phyloP scores from a whole-genome alignment of 2,797 vertebrate genomes.

The Smutsia temminckii region DNA sequence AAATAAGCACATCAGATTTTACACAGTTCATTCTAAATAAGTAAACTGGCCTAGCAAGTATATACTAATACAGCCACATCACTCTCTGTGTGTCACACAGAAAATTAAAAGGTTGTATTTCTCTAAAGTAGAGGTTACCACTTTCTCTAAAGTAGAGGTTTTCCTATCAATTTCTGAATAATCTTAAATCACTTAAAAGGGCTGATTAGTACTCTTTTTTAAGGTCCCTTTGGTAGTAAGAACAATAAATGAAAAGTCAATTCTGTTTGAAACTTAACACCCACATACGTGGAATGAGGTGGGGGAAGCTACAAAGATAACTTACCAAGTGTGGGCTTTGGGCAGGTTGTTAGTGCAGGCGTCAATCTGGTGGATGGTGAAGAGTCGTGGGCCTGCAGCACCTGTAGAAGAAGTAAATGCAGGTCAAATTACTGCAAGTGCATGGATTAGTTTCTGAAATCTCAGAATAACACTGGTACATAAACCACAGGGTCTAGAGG shows the following conservation, averaged over 20 bases:
- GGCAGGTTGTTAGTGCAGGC: slow-evolving; percentile 96
- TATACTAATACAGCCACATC: neutral
- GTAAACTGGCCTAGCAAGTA: neutral
- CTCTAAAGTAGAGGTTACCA: neutral
- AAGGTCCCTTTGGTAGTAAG: neutral
- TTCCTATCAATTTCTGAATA: slow-evolving; percentile 29
- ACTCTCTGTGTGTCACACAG: neutral
- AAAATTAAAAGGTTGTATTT: neutral
- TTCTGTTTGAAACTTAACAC: slow-evolving; percentile 1
- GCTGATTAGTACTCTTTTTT: neutral
- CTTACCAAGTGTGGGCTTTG: slow-evolving; percentile 98
- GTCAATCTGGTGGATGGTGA: slow-evolving; percentile 98
- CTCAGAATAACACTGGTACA: slow-evolving; percentile 31
- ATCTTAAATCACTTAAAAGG: slow-evolving; percentile 16
- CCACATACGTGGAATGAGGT: neutral
- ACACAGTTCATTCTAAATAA: slow-evolving; percentile 23
- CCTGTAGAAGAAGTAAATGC: slow-evolving; percentile 83
- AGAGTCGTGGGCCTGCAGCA: slow-evolving; percentile 95
- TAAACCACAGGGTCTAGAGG: neutral
- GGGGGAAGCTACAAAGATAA: neutral
- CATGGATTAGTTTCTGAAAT: accelerated
- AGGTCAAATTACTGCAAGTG: slow-evolving; percentile 4
- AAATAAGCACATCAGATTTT: slow-evolving; percentile 66
- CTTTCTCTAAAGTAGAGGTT: neutral
- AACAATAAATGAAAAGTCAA: neutral